These are phyloP conservation scores for Drosophila flavopinicola DNA, from an alignment of 2,888 invertebrate species.

Conservation along the genomic window DNA sequence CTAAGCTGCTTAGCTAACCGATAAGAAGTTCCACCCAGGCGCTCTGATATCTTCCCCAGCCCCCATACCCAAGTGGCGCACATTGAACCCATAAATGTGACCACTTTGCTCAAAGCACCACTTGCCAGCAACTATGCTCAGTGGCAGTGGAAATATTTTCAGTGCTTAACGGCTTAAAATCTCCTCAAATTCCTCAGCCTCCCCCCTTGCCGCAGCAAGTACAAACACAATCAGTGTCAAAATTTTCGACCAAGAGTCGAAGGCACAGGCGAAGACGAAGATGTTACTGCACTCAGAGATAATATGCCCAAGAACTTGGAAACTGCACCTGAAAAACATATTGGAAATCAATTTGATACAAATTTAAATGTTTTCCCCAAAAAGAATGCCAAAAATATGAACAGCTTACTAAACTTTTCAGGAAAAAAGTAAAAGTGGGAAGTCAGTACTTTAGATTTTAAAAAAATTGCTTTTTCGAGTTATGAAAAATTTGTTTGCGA, in stretches of 20 bases:
- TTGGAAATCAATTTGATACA: no score
- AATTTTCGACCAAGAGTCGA: constrained; percentile 58
- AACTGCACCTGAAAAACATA: not conserved
- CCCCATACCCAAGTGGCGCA: constrained; percentile 6
- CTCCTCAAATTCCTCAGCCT: not conserved
- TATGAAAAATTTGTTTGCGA: no score
- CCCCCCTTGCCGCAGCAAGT: not conserved
- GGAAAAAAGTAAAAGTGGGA: no score
- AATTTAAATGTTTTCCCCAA: no score
- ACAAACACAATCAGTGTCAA: constrained; percentile 79
- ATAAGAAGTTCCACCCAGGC: constrained; percentile 18
- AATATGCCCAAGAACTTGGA: not conserved
- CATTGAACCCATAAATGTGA: constrained; percentile 62
- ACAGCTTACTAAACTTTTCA: no score
- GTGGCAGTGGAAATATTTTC: constrained; percentile 61
- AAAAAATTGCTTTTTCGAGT: no score
- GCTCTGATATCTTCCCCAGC: constrained; percentile 15
- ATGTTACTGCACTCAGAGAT: constrained; percentile 7
- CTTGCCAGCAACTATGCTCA: constrained; percentile 34
- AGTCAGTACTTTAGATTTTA: no score
- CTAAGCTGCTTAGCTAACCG: constrained; percentile 39
- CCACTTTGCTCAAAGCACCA: constrained; percentile 49
- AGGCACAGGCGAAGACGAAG: constrained; percentile 28
- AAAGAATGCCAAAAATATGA: no score
- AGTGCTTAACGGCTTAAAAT: constrained; percentile 69